Conservation (phyloP, 2,113 vertebrate genomes). For the Clupea harengus region DNA sequence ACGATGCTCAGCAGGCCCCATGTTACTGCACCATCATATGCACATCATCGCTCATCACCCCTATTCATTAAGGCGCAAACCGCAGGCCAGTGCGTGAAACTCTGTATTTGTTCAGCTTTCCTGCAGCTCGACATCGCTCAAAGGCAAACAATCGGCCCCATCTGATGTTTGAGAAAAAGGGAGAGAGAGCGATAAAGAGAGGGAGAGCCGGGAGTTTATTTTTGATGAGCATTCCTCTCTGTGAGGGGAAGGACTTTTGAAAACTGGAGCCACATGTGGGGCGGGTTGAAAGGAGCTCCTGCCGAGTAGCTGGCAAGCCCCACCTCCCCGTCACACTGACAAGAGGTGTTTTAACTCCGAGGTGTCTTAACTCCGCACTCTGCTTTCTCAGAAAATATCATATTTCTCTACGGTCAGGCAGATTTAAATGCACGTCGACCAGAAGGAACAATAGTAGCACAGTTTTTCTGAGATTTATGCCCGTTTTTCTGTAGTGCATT, state of each 20-base stretch:
- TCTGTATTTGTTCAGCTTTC: constrained; percentile 67
- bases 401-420: constrained; percentile 20
- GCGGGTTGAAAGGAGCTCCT: constrained; percentile 28
- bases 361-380: neutral
- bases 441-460: constrained; percentile 7
- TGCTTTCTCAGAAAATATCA: constrained; percentile 11
- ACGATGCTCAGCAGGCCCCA: neutral
- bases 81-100: no score
- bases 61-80: no score
- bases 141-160: constrained; percentile 10
- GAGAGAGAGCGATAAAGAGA: neutral
- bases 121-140: constrained; percentile 40
- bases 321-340: neutral
- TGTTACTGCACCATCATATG: neutral
- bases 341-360: neutral
- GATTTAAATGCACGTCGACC: neutral
- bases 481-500: neutral
- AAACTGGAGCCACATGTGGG: constrained; percentile 1
- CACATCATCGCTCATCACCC: neutral
- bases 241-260: constrained; percentile 1
- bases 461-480: neutral
- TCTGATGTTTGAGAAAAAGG: neutral
- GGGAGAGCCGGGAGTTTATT: constrained; percentile 48
- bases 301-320: neutral
- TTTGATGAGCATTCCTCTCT: constrained; percentile 47